Percentiles rank a stretch among this genome's conserved stretches.
phyloP scores from a whole-genome alignment of 2,888 invertebrate species.

The Parapristionchus giblindavisi region DNA sequence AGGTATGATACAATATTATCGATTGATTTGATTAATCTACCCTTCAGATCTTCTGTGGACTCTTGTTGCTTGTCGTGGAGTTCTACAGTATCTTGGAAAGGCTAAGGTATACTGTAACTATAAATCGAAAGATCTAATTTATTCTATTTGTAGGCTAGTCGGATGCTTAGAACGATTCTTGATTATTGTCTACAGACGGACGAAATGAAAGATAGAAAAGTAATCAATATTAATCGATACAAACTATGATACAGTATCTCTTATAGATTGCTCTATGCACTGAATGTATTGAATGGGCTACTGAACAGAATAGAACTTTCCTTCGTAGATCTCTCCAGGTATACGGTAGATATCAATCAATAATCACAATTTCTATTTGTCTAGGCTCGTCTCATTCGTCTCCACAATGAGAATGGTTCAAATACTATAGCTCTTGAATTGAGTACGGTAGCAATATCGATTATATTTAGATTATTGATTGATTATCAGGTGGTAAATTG shows the following conservation, averaged over 20 bases:
- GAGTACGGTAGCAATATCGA: conserved; percentile 15
- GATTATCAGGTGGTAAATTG: conserved; percentile 1
- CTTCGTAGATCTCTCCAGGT: conserved; percentile 34
- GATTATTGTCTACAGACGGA: conserved; percentile 31
- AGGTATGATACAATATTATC: not conserved
- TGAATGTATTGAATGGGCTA: conserved; percentile 30
- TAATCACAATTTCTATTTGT: not conserved
- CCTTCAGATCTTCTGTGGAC: conserved; percentile 29
- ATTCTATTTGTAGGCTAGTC: conserved; percentile 11
- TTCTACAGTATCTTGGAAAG: conserved; percentile 15
- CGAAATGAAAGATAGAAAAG: conserved; percentile 31
- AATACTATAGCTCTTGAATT: conserved; percentile 21
- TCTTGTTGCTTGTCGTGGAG: not conserved
- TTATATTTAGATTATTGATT: not conserved
- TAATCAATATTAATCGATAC: not conserved
- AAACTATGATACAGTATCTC: not conserved
- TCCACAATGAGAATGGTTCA: conserved; percentile 26
- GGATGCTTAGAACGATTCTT: conserved; percentile 23
- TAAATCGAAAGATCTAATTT: not conserved
- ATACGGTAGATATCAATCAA: not conserved
- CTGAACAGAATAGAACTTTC: conserved; percentile 11
- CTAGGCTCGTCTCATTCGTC: conserved; percentile 37
- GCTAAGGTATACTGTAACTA: conserved; percentile 11
- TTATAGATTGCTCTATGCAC: not conserved
- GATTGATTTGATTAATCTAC: not conserved